A percentile compares a stretch with the other conserved stretches of the same genome.
These are phyloP conservation scores for Megalops cyprinoides DNA, from an alignment of 2,797 vertebrate genomes.

Conservation along the genomic window DNA sequence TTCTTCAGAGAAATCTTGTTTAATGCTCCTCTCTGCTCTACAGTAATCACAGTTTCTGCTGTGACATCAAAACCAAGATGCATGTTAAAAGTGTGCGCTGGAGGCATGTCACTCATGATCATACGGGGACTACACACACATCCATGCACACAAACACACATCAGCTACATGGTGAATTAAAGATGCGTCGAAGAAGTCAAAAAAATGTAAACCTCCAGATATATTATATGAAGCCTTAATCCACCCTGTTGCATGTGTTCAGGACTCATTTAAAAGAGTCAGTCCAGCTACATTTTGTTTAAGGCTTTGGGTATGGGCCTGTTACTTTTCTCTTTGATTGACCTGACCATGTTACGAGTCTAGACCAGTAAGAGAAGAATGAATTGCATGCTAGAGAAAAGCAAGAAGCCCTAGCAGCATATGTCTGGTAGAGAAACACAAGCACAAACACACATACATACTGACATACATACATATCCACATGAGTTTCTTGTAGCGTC, in stretches of 20 bases:
- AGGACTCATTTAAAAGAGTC: constrained; percentile 11
- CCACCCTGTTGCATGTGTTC: constrained; percentile 2
- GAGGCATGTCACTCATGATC: neutral
- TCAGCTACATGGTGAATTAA: constrained; percentile 3
- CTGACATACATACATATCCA: constrained; percentile 57
- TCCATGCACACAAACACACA: constrained; percentile 14
- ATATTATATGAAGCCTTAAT: constrained; percentile 31
- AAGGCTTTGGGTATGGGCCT: constrained; percentile 3
- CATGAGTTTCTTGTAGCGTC: constrained; percentile 79
- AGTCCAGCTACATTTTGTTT: constrained; percentile 19
- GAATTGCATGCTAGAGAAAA: constrained; percentile 56
- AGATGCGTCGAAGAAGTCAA: neutral
- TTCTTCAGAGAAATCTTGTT: constrained; percentile 13
- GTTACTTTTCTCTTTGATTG: constrained; percentile 10
- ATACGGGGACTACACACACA: neutral
- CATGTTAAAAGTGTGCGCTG: constrained; percentile 9
- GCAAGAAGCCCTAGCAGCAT: constrained; percentile 46
- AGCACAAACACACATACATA: constrained; percentile 58
- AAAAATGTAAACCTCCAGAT: neutral
- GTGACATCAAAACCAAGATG: constrained; percentile 11
- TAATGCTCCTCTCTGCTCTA: constrained; percentile 10
- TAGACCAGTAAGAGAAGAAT: constrained; percentile 37
- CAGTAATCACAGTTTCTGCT: constrained; percentile 23
- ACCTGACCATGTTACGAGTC: neutral
- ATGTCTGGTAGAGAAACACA: constrained; percentile 50